phyloP scores from a whole-genome alignment of 2,113 vertebrate species.

The Meriones unguiculatus region DNA sequence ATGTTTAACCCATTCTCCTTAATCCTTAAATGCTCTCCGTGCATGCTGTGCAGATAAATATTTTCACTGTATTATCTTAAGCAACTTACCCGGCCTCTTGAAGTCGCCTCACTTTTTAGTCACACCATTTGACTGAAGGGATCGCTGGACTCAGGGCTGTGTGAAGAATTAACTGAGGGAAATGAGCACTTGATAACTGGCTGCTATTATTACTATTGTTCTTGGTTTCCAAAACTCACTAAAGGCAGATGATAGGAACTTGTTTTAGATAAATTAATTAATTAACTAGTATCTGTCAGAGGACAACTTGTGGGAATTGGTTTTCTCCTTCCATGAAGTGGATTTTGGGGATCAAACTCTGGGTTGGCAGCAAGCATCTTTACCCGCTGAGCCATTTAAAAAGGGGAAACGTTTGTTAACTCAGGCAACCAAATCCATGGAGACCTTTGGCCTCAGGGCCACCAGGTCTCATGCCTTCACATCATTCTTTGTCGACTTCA shows the following conservation, averaged over 20 bases:
- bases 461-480: neutral
- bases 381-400: neutral
- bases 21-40: neutral
- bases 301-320: neutral
- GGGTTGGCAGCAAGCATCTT: neutral
- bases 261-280: neutral
- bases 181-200: neutral
- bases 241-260: neutral
- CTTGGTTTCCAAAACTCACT: neutral
- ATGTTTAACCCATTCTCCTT: no score
- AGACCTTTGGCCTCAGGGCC: neutral
- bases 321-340: neutral
- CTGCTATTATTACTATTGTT: neutral
- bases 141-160: neutral
- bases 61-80: neutral
- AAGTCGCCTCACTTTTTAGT: neutral
- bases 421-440: neutral
- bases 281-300: neutral
- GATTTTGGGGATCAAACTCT: neutral
- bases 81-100: neutral
- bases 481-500: rapidly evolving
- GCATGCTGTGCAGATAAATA: neutral
- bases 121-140: neutral
- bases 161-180: neutral
- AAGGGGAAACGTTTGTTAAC: neutral